Conservation (phyloP, 2,888 invertebrate species). For the Molorchus minor region DNA sequence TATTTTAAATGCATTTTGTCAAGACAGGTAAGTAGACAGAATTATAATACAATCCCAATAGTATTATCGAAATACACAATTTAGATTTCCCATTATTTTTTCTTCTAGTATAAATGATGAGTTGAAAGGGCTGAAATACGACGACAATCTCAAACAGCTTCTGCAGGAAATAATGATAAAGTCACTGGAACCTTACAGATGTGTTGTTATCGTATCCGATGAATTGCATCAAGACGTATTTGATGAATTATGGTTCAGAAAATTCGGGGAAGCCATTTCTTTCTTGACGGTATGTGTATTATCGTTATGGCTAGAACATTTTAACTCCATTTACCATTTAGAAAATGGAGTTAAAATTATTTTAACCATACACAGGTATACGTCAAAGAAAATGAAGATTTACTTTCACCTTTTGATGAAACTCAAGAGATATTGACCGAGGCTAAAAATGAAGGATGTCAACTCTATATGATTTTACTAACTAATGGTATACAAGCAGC, state of each 20-base stretch:
- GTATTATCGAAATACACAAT: background rate
- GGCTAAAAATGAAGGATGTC: conserved; percentile 73
- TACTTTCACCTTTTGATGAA: conserved; percentile 69
- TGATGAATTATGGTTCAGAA: conserved; percentile 63
- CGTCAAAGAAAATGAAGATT: conserved; percentile 65
- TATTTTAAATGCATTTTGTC: background rate
- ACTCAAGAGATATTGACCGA: conserved; percentile 68
- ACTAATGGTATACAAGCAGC: conserved; percentile 76
- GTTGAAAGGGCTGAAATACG: conserved; percentile 16
- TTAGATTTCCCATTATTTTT: no score
- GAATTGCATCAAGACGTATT: conserved; percentile 66
- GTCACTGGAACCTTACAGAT: conserved; percentile 59
- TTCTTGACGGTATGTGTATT: conserved; percentile 64
- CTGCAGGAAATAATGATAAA: conserved; percentile 57
- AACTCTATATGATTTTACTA: conserved; percentile 75
- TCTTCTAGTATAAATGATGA: conserved; percentile 24
- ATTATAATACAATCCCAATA: no score
- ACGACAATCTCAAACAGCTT: conserved; percentile 42
- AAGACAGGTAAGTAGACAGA: no score
- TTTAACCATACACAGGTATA: conserved; percentile 17
- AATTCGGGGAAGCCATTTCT: conserved; percentile 61
- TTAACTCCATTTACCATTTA: no score
- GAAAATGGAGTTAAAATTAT: no score
- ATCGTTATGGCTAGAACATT: conserved; percentile 3
- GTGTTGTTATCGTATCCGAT: conserved; percentile 67